Evolutionary conservation across 2,888 invertebrate species (phyloP).

Genomic region (Deladenus siricidicola): DNA sequence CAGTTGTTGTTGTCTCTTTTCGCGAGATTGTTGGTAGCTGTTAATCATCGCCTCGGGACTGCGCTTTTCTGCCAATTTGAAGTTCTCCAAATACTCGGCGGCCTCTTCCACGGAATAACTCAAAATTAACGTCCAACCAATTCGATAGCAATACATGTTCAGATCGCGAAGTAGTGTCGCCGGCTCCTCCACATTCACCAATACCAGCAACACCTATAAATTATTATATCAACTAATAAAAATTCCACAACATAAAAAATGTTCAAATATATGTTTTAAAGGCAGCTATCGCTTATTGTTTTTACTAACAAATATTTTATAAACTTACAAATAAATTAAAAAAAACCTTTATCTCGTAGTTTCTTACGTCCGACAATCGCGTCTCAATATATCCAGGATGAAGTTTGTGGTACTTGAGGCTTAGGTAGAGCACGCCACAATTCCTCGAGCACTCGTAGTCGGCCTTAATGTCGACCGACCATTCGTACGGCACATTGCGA

Average conservation of each 20-base stretch:
- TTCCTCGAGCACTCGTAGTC: slow-evolving; percentile 47
- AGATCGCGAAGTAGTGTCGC: slow-evolving; percentile 44
- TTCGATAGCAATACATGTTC: slow-evolving; percentile 45
- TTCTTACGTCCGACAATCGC: slow-evolving; percentile 31
- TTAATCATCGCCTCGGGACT: slow-evolving; percentile 19
- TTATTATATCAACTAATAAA: no score
- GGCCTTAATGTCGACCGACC: slow-evolving; percentile 36
- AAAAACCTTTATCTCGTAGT: slow-evolving; percentile 27
- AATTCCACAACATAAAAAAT: background rate
- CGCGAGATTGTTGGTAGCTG: slow-evolving; percentile 10
- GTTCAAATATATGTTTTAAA: no score
- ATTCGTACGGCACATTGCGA: slow-evolving; percentile 50
- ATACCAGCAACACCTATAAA: slow-evolving; percentile 40
- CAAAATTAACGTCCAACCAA: slow-evolving; percentile 47
- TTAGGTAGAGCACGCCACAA: slow-evolving; percentile 45
- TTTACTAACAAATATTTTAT: background rate
- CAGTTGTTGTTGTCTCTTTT: slow-evolving; percentile 9
- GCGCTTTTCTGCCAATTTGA: slow-evolving; percentile 42
- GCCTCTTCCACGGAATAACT: slow-evolving; percentile 52
- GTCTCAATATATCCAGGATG: slow-evolving; percentile 50
- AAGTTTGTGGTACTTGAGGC: slow-evolving; percentile 42
- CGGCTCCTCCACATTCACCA: slow-evolving; percentile 46
- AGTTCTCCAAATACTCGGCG: slow-evolving; percentile 50
- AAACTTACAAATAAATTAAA: background rate
- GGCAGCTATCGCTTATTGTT: no score